Conservation (phyloP, 2,888 invertebrate species). For the Trachelus troglodyta region DNA sequence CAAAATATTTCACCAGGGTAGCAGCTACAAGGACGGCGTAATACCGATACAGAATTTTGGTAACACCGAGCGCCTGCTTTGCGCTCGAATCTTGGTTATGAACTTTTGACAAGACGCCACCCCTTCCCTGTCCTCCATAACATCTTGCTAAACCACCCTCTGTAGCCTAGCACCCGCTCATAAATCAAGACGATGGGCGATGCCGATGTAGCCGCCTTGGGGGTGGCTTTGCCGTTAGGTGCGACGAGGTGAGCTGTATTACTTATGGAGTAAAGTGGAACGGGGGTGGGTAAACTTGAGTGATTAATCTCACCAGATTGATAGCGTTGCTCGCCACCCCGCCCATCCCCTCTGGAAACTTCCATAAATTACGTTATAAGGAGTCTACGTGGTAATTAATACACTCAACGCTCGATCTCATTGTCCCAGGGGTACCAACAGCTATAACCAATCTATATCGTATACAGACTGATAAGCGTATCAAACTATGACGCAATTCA, state of each 20-base stretch:
- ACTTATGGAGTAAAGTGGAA: slow-evolving; percentile 55
- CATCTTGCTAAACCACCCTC: slow-evolving; percentile 24
- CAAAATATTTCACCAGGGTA: neutral
- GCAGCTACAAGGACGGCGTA: neutral
- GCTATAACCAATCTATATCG: neutral
- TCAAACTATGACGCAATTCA: neutral
- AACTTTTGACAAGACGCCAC: slow-evolving; percentile 26
- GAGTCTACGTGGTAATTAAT: slow-evolving; percentile 45
- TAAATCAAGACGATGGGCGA: slow-evolving; percentile 55
- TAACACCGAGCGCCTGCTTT: neutral
- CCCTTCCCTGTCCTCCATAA: slow-evolving; percentile 24
- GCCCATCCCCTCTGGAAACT: slow-evolving; percentile 15
- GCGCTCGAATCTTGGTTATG: neutral
- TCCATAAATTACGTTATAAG: slow-evolving; percentile 62
- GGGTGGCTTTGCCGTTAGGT: slow-evolving; percentile 28
- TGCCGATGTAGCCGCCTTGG: slow-evolving; percentile 37
- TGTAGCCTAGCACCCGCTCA: slow-evolving; percentile 33
- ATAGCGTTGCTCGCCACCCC: slow-evolving; percentile 48
- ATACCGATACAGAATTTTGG: neutral
- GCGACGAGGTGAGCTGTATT: slow-evolving; percentile 39
- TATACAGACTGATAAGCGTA: neutral
- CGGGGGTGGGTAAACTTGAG: slow-evolving; percentile 52
- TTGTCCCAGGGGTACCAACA: neutral
- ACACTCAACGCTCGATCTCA: neutral
- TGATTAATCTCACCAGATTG: slow-evolving; percentile 63